Evolutionary conservation across 2,113 vertebrate species (phyloP).

Genomic region (Galeopterus variegatus): DNA sequence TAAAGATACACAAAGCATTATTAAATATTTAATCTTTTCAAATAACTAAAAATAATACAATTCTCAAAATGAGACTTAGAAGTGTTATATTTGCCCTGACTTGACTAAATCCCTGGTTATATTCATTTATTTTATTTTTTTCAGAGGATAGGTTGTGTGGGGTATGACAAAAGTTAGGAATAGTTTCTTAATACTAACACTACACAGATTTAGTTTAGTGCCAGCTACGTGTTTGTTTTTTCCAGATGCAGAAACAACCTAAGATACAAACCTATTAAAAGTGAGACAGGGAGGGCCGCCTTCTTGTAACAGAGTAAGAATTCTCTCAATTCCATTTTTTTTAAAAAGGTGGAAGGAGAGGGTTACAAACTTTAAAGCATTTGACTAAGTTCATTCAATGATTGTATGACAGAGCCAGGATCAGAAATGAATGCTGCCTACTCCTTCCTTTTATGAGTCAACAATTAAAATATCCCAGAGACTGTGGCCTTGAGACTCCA

Average conservation of each 20-base stretch:
- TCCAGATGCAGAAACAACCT: neutral
- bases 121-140: neutral
- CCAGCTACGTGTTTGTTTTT: neutral
- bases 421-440: neutral
- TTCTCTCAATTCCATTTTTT: neutral
- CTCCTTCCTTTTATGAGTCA: neutral
- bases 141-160: too few relatives aligned
- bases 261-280: neutral
- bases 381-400: neutral
- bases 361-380: too few relatives aligned
- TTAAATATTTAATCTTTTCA: neutral
- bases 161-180: neutral
- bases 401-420: neutral
- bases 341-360: neutral
- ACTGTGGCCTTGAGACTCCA: neutral
- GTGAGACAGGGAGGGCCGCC: neutral
- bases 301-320: neutral
- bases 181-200: neutral
- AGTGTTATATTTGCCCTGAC: neutral
- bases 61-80: neutral
- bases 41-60: neutral
- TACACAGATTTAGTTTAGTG: neutral
- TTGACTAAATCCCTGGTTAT: neutral
- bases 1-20: neutral
- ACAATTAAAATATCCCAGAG: neutral